These are phyloP conservation scores for Dromius quadrimaculatus DNA, from an alignment of 2,888 invertebrate genomes.

Conservation along the genomic window DNA sequence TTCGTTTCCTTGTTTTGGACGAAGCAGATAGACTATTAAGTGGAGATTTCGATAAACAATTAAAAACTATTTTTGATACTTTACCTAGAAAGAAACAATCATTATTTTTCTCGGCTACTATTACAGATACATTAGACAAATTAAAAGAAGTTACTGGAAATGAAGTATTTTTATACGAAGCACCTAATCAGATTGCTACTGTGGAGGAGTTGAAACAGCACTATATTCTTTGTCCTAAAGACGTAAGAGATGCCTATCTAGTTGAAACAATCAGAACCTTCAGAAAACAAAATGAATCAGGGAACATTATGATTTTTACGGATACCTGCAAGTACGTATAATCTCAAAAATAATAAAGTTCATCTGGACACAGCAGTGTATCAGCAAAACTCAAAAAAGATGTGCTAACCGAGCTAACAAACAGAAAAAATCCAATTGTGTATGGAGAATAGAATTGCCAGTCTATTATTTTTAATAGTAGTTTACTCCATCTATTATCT, in stretches of 20 bases:
- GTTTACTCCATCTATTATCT: too few relatives aligned
- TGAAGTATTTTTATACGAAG: slow-evolving; percentile 78
- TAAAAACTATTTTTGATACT: slow-evolving; percentile 81
- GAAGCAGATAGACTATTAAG: slow-evolving; percentile 92
- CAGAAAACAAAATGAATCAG: slow-evolving; percentile 77
- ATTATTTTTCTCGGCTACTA: slow-evolving; percentile 94
- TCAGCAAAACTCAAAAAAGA: too few relatives aligned
- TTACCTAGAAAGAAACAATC: slow-evolving; percentile 87
- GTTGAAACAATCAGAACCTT: slow-evolving; percentile 86
- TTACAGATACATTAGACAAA: slow-evolving; percentile 84
- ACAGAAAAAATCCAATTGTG: too few relatives aligned
- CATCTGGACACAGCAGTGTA: neutral
- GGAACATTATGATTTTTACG: slow-evolving; percentile 94
- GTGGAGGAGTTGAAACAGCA: slow-evolving; percentile 91
- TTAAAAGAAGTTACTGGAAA: slow-evolving; percentile 74
- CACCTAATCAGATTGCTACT: slow-evolving; percentile 81
- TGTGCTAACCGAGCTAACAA: too few relatives aligned
- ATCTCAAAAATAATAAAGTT: neutral
- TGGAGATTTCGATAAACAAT: slow-evolving; percentile 85
- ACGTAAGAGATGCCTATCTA: slow-evolving; percentile 92
- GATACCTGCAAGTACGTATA: slow-evolving; percentile 90
- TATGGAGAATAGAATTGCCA: too few relatives aligned
- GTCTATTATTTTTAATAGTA: too few relatives aligned
- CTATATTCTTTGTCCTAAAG: slow-evolving; percentile 91
- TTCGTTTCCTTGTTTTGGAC: slow-evolving; percentile 92